These are phyloP conservation scores for Penaeus monodon DNA, from an alignment of 2,888 invertebrate genomes.

Conservation along the genomic window DNA sequence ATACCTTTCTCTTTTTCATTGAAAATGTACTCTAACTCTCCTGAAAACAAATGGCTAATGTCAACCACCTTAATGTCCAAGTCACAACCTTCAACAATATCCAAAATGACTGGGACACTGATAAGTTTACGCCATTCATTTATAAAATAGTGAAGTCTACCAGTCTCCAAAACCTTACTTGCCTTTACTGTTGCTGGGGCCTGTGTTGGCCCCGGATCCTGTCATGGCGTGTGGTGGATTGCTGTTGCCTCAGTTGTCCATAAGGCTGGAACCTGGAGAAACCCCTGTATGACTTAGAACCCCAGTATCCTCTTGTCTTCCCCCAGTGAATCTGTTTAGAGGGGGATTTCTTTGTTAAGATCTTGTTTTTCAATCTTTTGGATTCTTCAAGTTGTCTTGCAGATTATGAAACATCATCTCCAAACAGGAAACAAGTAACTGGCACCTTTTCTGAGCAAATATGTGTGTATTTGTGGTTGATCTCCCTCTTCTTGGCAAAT, in stretches of 20 bases:
- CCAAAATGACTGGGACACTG: background rate
- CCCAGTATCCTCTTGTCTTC: background rate
- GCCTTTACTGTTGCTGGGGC: background rate
- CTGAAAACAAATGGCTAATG: background rate
- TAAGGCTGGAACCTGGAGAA: constrained; percentile 14
- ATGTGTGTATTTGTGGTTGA: too few species aligned
- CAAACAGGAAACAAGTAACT: background rate
- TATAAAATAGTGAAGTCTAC: background rate
- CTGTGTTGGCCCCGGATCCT: background rate
- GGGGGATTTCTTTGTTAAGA: background rate
- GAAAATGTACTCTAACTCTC: background rate
- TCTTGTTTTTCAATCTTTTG: background rate
- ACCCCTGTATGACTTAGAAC: background rate
- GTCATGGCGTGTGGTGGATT: background rate
- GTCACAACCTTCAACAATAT: background rate
- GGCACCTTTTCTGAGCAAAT: background rate
- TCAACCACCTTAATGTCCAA: background rate
- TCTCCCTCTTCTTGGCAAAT: background rate
- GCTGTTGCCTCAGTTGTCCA: background rate
- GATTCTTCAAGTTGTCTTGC: background rate
- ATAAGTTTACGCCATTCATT: background rate
- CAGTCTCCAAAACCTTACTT: background rate
- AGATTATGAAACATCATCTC: background rate
- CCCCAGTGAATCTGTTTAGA: background rate
- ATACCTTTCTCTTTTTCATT: background rate